Conservation (phyloP, 2,113 vertebrate genomes). For the Phocoena sinus region DNA sequence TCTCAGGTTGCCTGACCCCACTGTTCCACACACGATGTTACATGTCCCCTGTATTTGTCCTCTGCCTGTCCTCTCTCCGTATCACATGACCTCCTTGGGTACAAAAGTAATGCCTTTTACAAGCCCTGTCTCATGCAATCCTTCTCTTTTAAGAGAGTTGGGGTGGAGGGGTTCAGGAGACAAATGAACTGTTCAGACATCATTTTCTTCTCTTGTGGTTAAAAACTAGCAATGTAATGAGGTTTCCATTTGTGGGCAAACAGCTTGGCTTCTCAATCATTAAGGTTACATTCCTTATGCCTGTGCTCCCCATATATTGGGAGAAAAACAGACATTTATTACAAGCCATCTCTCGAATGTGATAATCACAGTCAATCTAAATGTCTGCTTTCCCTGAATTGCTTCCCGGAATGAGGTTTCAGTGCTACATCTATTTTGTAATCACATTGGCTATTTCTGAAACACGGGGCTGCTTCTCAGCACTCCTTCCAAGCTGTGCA, state of each 20-base stretch:
- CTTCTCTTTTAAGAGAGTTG: not conserved
- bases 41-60: not conserved
- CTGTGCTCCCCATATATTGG: conserved; percentile 45
- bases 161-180: not conserved
- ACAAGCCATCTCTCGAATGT: conserved; percentile 48
- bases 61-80: not conserved
- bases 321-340: conserved; percentile 69
- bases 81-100: not conserved
- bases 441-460: conserved; percentile 57
- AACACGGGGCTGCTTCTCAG: not conserved
- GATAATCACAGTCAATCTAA: conserved; percentile 67
- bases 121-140: not conserved
- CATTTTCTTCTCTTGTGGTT: conserved; percentile 20
- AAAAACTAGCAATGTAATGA: conserved; percentile 60
- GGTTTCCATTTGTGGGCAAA: conserved; percentile 58
- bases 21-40: not conserved
- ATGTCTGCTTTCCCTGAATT: conserved; percentile 60
- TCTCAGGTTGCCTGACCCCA: not conserved
- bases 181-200: not conserved
- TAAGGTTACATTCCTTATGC: conserved; percentile 60
- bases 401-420: conserved; percentile 71
- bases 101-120: not conserved
- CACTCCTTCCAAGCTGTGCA: conserved; percentile 9
- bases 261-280: conserved; percentile 64
- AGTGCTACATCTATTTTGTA: conserved; percentile 47